These are phyloP conservation scores for Pristis pectinata DNA, from an alignment of 2,797 vertebrate genomes.

Conservation along the genomic window DNA sequence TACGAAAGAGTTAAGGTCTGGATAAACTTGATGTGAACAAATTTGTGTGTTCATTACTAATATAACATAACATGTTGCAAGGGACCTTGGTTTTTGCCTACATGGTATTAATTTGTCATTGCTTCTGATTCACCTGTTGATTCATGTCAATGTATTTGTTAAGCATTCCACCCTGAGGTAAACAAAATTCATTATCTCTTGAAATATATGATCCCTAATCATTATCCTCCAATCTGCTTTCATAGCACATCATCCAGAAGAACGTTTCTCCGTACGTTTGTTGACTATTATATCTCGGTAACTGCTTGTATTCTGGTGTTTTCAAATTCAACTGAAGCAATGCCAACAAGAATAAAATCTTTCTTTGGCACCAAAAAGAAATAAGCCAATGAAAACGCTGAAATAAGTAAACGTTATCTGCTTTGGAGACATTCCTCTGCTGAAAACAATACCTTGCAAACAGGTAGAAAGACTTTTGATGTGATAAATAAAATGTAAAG, in stretches of 20 bases:
- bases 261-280: not conserved
- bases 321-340: constrained; percentile 5
- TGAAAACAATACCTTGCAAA: not conserved
- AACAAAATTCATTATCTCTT: not conserved
- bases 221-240: not conserved
- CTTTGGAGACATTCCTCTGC: not conserved
- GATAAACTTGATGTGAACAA: not conserved
- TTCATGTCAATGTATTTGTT: not conserved
- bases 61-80: not conserved
- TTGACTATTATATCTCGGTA: not conserved
- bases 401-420: constrained; percentile 5
- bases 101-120: not conserved
- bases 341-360: constrained; percentile 2
- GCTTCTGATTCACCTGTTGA: not conserved
- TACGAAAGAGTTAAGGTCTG: not conserved
- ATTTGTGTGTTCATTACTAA: not conserved
- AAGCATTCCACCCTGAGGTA: not conserved
- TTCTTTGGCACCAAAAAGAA: not conserved
- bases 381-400: not conserved
- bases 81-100: not conserved
- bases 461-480: not conserved
- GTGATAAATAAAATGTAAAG: not conserved
- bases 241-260: not conserved
- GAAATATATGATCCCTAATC: not conserved
- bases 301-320: not conserved